A percentile compares a stretch with the other conserved stretches of the same genome.
These are phyloP conservation scores for Enteromius radiatus DNA, from an alignment of 2,797 vertebrate genomes.

Conservation along the genomic window DNA sequence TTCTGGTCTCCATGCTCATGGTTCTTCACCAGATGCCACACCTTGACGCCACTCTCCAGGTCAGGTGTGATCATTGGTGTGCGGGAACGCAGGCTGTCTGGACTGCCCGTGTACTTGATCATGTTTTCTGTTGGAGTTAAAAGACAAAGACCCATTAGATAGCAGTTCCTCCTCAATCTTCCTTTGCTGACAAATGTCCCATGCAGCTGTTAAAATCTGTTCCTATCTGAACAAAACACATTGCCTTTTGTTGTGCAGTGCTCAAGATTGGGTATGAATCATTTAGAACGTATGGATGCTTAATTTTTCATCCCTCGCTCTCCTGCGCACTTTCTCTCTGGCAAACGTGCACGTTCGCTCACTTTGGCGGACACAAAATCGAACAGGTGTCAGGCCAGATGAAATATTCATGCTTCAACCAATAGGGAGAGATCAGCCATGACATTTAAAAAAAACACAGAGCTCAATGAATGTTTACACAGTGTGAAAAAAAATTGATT, in stretches of 20 bases:
- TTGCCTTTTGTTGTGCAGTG: slow-evolving; percentile 28
- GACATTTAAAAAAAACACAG: slow-evolving; percentile 76
- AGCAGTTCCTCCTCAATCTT: slow-evolving; percentile 16
- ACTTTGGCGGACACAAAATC: slow-evolving; percentile 72
- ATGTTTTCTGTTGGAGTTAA: slow-evolving; percentile 87
- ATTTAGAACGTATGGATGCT: slow-evolving; percentile 70
- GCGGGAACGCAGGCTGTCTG: slow-evolving; percentile 95
- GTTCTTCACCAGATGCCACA: slow-evolving; percentile 99
- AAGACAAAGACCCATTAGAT: slow-evolving; percentile 30
- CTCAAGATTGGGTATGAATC: slow-evolving; percentile 74
- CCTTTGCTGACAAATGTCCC: not conserved
- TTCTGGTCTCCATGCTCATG: slow-evolving; percentile 98
- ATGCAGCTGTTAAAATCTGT: slow-evolving; percentile 3
- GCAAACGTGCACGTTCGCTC: slow-evolving; percentile 46
- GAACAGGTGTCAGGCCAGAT: slow-evolving; percentile 77
- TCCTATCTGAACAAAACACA: slow-evolving; percentile 55
- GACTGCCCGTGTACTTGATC: slow-evolving; percentile 98
- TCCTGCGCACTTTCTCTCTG: slow-evolving; percentile 45
- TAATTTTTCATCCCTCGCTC: slow-evolving; percentile 71
- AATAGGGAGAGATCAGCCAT: slow-evolving; percentile 67
- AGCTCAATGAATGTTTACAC: slow-evolving; percentile 80
- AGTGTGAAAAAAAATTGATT: slow-evolving; percentile 77
- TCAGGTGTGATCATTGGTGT: slow-evolving; percentile 98
- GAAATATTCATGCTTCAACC: slow-evolving; percentile 81
- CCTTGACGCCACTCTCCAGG: slow-evolving; percentile 94